Conservation (phyloP, 2,113 vertebrate species). For the Protomyctophum bolini region DNA sequence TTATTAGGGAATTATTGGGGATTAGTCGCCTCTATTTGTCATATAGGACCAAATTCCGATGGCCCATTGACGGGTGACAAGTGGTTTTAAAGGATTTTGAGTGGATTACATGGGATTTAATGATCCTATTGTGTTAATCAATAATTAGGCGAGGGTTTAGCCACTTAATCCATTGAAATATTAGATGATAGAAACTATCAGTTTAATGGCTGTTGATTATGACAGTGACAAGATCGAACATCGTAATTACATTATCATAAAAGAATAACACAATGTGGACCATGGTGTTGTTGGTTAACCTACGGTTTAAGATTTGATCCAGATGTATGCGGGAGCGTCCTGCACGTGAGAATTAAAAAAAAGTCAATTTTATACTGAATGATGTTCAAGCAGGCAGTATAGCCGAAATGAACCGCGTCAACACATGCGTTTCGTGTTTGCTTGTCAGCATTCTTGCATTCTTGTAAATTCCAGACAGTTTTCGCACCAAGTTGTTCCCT, state of each 20-base stretch:
- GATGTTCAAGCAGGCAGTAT: not conserved
- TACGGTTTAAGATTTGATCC: not conserved
- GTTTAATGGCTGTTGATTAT: constrained; percentile 20
- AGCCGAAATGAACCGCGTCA: not conserved
- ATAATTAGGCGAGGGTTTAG: constrained; percentile 23
- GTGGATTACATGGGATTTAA: constrained; percentile 64
- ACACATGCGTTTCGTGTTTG: constrained; percentile 9
- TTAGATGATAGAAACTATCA: constrained; percentile 53
- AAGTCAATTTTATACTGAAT: not conserved
- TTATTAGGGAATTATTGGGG: constrained; percentile 78
- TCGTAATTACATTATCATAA: constrained; percentile 7
- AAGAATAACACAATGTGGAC: too few relatives aligned
- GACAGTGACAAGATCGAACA: not conserved
- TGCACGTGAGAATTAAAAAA: not conserved
- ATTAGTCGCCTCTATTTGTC: constrained; percentile 74
- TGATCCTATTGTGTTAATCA: constrained; percentile 39
- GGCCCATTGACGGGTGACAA: constrained; percentile 48
- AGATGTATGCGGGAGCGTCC: not conserved
- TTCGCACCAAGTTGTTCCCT: constrained; percentile 71
- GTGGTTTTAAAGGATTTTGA: constrained; percentile 67
- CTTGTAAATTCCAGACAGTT: constrained; percentile 69
- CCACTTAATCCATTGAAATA: constrained; percentile 8
- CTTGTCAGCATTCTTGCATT: constrained; percentile 44
- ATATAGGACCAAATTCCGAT: constrained; percentile 25
- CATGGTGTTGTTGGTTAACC: not conserved